phyloP scores from a whole-genome alignment of 2,113 vertebrate genomes.

The Peromyscus leucopus region DNA sequence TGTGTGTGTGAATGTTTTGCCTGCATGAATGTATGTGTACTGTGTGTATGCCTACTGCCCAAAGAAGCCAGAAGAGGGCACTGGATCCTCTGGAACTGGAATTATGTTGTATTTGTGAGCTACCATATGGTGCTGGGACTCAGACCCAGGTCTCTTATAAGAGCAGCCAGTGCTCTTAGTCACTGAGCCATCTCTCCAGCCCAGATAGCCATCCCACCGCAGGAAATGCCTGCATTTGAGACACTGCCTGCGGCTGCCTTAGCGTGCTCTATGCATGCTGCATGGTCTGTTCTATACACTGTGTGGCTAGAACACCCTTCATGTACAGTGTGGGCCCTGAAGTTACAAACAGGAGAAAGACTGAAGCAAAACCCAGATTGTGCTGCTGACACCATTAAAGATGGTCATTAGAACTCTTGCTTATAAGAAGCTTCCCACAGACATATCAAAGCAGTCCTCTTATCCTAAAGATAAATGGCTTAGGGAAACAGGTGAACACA shows the following conservation, averaged over 20 bases:
- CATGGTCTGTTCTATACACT: conserved; percentile 10
- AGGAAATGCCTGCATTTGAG: neutral
- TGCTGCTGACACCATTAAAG: neutral
- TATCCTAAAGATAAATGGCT: neutral
- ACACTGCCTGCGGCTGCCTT: neutral
- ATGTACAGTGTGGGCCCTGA: conserved; percentile 21
- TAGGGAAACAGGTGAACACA: neutral
- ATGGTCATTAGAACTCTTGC: neutral
- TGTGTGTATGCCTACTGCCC: neutral
- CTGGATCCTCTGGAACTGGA: neutral
- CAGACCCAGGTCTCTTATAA: neutral
- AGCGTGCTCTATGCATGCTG: neutral
- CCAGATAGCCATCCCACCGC: neutral
- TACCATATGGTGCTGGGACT: neutral
- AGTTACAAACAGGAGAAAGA: conserved; percentile 42
- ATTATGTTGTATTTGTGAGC: neutral
- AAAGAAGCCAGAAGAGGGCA: neutral
- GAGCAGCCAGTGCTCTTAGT: neutral
- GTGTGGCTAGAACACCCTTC: neutral
- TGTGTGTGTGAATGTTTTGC: neutral
- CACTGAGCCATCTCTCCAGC: neutral
- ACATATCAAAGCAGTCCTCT: neutral
- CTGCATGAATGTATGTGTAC: neutral
- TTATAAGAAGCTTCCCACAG: conserved; percentile 16
- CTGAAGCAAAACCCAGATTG: neutral